A percentile compares a stretch with the other conserved stretches of the same genome.
These are phyloP conservation scores for Proteles cristata DNA, from an alignment of 2,113 vertebrate genomes.

Conservation along the genomic window DNA sequence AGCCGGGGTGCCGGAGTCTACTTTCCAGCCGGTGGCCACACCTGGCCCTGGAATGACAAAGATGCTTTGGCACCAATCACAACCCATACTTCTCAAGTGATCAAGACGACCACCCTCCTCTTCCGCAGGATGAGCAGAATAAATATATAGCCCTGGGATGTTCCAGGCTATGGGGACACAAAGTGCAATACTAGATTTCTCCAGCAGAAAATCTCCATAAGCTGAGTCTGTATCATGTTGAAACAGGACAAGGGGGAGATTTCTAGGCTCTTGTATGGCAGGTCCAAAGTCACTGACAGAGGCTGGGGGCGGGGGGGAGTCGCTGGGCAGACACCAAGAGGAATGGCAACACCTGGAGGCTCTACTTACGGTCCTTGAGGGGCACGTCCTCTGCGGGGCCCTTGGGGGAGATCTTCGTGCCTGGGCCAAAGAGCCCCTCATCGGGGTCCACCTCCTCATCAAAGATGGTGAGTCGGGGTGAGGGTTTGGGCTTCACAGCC, in stretches of 20 bases:
- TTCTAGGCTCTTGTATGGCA: fast-evolving
- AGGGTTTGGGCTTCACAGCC: constrained; percentile 33
- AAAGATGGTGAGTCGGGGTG: constrained; percentile 85
- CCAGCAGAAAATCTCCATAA: neutral
- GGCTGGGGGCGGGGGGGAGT: no score
- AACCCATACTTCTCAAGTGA: neutral
- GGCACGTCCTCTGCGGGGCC: neutral
- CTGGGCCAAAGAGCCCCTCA: constrained; percentile 83
- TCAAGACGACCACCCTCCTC: neutral
- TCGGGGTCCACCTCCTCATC: constrained; percentile 85
- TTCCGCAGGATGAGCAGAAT: neutral
- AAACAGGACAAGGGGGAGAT: neutral
- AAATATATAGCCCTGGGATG: neutral
- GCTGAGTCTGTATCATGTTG: fast-evolving
- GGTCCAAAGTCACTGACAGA: neutral
- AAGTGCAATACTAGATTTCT: neutral
- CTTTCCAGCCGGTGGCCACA: neutral
- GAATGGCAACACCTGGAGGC: neutral
- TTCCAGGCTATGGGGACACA: neutral
- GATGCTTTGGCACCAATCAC: neutral
- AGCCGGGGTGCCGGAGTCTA: fast-evolving
- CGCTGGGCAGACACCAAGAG: no score
- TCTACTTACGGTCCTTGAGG: constrained; percentile 81
- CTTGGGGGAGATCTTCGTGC: constrained; percentile 16
- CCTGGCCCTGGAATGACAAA: neutral